Evolutionary conservation across 2,113 vertebrate species (phyloP), one percentile per base, ranked within the genome.

Genomic region (Sitta europaea): DNA sequence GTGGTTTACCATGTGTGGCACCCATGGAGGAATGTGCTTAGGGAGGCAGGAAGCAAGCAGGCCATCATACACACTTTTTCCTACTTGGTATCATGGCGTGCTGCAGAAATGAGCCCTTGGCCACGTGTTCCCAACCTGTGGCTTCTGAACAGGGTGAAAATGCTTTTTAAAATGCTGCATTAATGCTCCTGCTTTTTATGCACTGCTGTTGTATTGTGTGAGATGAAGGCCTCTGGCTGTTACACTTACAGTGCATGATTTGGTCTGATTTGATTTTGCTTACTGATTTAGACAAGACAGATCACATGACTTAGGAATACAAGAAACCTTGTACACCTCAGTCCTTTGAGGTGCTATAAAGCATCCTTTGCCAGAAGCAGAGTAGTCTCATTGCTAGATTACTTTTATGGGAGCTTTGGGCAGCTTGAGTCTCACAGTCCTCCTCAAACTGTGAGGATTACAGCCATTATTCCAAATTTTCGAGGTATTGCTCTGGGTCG

Each of bases 391-490:
- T 82, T 77, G 79, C 61, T 57, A 31, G 45, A 72, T 89, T 66
- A 70, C 35, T 94, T 85, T 42, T 81, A 61, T 80, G 66, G 53
- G 73, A 88, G 61, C 76, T 91, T 43, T 93, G 92, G 43, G 88
- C 85, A 90, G 21, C 42, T 75, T 0, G 0, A 82, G 50, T 93
- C 81, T 93, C 88, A 15, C 48, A 73, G 58, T 70, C 25, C 27
- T 62, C 40, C 65, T 90, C 50, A 63, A 29, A 67, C 38, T 88
- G 58, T 35, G 82, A 82, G 88, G 88, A 86, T 86, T 95, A 58
- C 75, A 83, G 48, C 27, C 63, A 43, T 95, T 93, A 83, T 76
- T 90, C 35, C 63, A 73, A 65, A 86, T 86, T 95, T 94, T 70
- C 36, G 12, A 74, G 65, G 19, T 53, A 50, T 35, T 92, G 51